Conservation (phyloP, 2,113 vertebrate species). For the Perca fluviatilis region DNA sequence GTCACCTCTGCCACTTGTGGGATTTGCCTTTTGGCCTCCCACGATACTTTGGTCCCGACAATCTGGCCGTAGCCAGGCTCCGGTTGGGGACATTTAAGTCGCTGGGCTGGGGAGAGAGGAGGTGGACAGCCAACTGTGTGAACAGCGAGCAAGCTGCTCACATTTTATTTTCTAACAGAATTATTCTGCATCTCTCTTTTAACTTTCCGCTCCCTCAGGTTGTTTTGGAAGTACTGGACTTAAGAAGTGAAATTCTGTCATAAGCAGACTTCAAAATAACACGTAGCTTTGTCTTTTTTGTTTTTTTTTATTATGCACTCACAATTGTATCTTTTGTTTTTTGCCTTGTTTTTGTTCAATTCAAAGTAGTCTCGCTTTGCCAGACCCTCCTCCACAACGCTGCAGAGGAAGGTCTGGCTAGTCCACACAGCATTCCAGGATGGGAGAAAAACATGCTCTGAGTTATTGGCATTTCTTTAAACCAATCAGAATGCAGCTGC, state of each 20-base stretch:
- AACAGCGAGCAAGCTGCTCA: slow-evolving; percentile 22
- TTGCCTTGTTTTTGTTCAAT: neutral
- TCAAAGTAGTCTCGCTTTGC: no score
- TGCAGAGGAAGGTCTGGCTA: no score
- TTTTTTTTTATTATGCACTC: neutral
- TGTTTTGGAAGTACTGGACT: slow-evolving; percentile 21
- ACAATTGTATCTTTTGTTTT: neutral
- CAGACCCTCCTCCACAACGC: no score
- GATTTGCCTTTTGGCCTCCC: slow-evolving; percentile 54
- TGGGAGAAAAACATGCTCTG: no score
- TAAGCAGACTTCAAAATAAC: slow-evolving; percentile 26
- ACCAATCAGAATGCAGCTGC: no score
- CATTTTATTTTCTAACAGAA: slow-evolving; percentile 21
- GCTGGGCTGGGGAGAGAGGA: slow-evolving; percentile 10
- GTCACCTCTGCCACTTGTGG: slow-evolving; percentile 73
- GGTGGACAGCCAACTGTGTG: slow-evolving; percentile 30
- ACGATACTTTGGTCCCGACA: slow-evolving; percentile 37
- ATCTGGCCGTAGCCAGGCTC: slow-evolving; percentile 50
- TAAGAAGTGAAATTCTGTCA: slow-evolving; percentile 27
- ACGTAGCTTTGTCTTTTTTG: neutral
- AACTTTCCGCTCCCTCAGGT: slow-evolving; percentile 31
- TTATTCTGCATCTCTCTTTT: slow-evolving; percentile 29
- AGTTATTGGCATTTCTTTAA: no score
- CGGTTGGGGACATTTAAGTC: slow-evolving; percentile 36
- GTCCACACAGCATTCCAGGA: no score